These are phyloP conservation scores for Scotopteryx bipunctaria DNA, from an alignment of 2,888 invertebrate genomes.

Conservation along the genomic window DNA sequence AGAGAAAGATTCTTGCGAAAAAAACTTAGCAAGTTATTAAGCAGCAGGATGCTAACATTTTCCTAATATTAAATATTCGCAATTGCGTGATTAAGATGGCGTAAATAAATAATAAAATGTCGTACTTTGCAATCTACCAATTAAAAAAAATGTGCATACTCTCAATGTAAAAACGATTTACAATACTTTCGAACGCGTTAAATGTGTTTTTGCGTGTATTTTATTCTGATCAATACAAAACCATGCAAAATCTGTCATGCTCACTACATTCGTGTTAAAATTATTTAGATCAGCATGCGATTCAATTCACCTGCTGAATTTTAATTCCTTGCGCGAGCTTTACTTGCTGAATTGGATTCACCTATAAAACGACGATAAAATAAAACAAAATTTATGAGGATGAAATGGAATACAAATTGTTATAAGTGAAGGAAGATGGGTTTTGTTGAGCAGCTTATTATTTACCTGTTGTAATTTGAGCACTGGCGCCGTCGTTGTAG, in stretches of 20 bases:
- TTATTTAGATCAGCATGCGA: conserved; percentile 44
- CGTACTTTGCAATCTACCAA: too few species aligned
- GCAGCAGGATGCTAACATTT: too few species aligned
- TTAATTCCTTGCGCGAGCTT: conserved; percentile 78
- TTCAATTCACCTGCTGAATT: conserved; percentile 75
- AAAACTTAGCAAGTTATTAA: too few species aligned
- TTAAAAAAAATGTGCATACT: too few species aligned
- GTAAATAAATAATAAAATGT: too few species aligned
- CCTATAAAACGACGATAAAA: conserved; percentile 62
- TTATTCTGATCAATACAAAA: conserved; percentile 1
- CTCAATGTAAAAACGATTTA: too few species aligned
- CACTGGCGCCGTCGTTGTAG: conserved; percentile 65
- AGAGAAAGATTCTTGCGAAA: too few species aligned
- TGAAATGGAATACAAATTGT: too few species aligned
- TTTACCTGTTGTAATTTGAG: conserved; percentile 76
- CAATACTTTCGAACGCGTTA: too few species aligned
- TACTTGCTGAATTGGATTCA: conserved; percentile 76
- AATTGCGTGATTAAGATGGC: too few species aligned
- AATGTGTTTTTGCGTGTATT: not conserved
- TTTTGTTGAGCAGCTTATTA: not conserved
- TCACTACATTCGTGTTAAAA: not conserved
- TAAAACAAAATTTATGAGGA: conserved; percentile 16
- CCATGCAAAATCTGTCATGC: conserved; percentile 17
- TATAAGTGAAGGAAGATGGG: too few species aligned
- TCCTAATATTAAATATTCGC: too few species aligned